Percentiles rank a stretch among this genome's conserved stretches.
phyloP scores from a whole-genome alignment of 2,113 vertebrate genomes.

The Cariama cristata region DNA sequence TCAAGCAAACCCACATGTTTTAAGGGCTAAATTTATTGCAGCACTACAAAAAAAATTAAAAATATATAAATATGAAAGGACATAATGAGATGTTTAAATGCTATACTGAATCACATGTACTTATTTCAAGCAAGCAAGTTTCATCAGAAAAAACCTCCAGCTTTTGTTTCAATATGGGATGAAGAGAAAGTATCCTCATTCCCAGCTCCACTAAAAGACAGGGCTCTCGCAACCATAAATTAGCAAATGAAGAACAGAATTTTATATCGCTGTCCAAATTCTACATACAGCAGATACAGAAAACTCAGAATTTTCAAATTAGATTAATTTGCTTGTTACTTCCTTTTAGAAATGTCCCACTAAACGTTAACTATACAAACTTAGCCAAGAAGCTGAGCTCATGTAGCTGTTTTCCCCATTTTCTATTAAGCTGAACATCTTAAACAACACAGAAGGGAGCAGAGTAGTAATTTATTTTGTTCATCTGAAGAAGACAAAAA shows the following conservation, averaged over 20 bases:
- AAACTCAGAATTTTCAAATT: neutral
- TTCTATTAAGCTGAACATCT: neutral
- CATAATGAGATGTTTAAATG: neutral
- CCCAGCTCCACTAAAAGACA: neutral
- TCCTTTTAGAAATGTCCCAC: neutral
- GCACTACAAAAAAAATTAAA: neutral
- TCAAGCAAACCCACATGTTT: neutral
- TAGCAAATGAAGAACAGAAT: neutral
- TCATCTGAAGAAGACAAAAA: neutral
- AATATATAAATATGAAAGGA: neutral
- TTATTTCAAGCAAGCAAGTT: neutral
- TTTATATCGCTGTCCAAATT: neutral
- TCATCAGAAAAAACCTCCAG: neutral
- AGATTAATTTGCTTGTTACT: neutral
- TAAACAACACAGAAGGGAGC: neutral
- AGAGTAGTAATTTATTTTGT: neutral
- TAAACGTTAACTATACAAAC: neutral
- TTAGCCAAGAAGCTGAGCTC: neutral
- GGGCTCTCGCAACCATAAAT: neutral
- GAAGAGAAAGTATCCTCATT: neutral
- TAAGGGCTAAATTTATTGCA: neutral
- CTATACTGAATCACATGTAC: neutral
- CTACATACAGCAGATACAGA: fast-evolving
- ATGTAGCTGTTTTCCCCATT: neutral
- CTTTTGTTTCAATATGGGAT: neutral